Evolutionary conservation across 2,113 vertebrate genomes (phyloP).

Genomic region (Ictalurus punctatus): DNA sequence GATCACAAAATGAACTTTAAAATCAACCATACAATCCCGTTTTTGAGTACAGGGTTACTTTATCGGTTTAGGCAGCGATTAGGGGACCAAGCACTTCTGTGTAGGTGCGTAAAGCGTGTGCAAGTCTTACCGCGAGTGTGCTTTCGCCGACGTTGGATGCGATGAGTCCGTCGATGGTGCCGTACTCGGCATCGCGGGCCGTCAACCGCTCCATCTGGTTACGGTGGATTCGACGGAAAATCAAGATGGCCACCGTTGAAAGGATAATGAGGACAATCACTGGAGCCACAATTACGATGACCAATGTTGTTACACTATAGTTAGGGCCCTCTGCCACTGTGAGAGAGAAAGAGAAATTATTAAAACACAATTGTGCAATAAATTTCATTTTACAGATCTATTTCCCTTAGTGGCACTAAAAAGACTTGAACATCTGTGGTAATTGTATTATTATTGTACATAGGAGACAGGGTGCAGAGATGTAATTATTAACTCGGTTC

Average conservation of each 20-base stretch:
- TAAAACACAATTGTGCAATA: neutral
- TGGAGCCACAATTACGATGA: conserved; percentile 81
- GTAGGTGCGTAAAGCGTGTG: neutral
- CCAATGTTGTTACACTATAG: conserved; percentile 84
- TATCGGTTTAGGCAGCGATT: neutral
- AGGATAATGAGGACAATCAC: conserved; percentile 83
- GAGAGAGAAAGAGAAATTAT: conserved; percentile 36
- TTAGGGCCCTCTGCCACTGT: conserved; percentile 72
- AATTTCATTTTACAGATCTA: neutral
- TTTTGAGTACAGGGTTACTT: neutral
- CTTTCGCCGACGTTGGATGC: conserved; percentile 97
- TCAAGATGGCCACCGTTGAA: conserved; percentile 79
- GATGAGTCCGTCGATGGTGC: conserved; percentile 94
- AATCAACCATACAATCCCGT: neutral
- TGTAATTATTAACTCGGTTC: conserved; percentile 4
- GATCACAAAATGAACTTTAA: neutral
- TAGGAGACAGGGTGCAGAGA: neutral
- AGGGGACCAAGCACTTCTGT: neutral
- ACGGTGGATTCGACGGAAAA: conserved; percentile 85
- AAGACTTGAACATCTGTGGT: neutral
- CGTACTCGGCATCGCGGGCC: conserved; percentile 90
- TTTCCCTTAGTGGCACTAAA: neutral
- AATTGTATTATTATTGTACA: neutral
- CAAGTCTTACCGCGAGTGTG: conserved; percentile 90
- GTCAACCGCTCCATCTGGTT: conserved; percentile 91